These are phyloP conservation scores for Desmodus rotundus DNA, from an alignment of 2,113 vertebrate species.

Conservation along the genomic window DNA sequence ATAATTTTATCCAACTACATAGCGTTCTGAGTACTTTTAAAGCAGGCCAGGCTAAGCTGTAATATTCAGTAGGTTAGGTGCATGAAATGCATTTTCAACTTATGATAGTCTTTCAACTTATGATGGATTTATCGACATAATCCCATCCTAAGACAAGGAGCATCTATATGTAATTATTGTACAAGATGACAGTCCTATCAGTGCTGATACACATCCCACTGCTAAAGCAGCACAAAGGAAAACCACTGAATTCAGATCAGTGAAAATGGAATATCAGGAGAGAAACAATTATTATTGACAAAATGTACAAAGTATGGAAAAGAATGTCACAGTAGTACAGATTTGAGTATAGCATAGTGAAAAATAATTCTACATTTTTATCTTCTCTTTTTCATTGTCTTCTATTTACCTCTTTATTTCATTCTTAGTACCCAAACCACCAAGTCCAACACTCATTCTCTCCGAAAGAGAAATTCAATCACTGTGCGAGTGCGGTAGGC, in stretches of 20 bases:
- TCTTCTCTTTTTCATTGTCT: not conserved
- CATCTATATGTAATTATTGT: not conserved
- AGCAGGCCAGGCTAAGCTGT: not conserved
- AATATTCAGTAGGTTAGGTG: not conserved
- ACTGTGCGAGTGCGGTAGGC: not conserved
- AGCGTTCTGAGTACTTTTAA: not conserved
- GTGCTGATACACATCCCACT: not conserved
- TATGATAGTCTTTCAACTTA: not conserved
- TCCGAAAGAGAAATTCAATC: not conserved
- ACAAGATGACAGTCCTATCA: not conserved
- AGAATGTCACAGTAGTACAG: not conserved
- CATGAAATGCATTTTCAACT: not conserved
- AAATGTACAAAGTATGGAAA: not conserved
- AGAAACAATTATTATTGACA: not conserved
- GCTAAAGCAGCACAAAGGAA: not conserved
- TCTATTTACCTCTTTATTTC: not conserved
- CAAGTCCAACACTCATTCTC: not conserved
- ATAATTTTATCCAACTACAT: not conserved
- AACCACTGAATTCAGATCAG: not conserved
- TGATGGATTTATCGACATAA: not conserved
- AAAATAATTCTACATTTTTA: not conserved
- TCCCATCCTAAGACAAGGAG: not conserved
- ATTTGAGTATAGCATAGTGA: not conserved
- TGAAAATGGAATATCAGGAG: not conserved
- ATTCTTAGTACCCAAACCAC: not conserved